Evolutionary conservation across 2,113 vertebrate genomes (phyloP).

Genomic region (Amazona vittata): DNA sequence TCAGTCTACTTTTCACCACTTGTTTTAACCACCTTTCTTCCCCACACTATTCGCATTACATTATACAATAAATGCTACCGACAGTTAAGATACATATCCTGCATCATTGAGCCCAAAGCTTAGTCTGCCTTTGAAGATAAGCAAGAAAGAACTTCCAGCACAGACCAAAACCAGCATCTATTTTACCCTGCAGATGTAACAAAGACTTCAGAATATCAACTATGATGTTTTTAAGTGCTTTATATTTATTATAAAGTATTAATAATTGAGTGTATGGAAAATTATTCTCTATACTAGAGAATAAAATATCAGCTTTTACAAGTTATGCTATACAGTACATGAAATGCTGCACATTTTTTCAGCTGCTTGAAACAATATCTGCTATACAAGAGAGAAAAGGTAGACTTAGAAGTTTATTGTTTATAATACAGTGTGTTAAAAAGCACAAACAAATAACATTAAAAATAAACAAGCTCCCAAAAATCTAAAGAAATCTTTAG

Average conservation of each 20-base stretch:
- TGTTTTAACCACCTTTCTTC: neutral
- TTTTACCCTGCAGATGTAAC: neutral
- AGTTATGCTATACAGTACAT: constrained; percentile 33
- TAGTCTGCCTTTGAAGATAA: neutral
- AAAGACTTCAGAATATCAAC: neutral
- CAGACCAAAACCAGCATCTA: neutral
- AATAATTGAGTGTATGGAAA: constrained; percentile 38
- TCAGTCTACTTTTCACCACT: neutral
- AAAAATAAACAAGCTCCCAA: constrained; percentile 57
- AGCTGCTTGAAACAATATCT: constrained; percentile 26
- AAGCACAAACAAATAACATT: constrained; percentile 66
- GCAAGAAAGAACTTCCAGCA: neutral
- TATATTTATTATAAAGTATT: constrained; percentile 65
- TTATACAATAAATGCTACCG: neutral
- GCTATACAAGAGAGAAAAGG: constrained; percentile 39
- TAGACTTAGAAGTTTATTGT: constrained; percentile 52
- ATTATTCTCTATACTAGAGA: constrained; percentile 35
- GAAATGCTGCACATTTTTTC: neutral
- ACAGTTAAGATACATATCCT: neutral
- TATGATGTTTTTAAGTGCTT: constrained; percentile 39
- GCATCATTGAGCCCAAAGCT: neutral
- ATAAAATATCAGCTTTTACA: constrained; percentile 40
- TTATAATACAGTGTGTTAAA: constrained; percentile 70
- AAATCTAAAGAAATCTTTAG: constrained; percentile 50
- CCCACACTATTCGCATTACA: neutral